phyloP scores from a whole-genome alignment of 2,888 invertebrate species.

The Cataglyphis cursor region DNA sequence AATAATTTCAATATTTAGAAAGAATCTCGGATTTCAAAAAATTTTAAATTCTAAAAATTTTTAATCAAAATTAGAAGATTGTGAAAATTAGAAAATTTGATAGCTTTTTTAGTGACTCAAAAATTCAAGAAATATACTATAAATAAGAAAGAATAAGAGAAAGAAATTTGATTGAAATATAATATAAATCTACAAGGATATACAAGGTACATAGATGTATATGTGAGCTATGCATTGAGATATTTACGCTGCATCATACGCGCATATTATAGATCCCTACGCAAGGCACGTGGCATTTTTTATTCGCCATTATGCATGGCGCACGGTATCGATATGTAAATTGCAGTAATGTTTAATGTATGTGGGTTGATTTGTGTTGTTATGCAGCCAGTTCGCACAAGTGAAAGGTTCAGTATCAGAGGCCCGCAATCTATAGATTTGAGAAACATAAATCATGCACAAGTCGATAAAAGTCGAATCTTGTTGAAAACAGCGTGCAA shows the following conservation, averaged over 20 bases:
- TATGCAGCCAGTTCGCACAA: slow-evolving; percentile 56
- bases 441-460: slow-evolving; percentile 26
- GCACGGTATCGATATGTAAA: slow-evolving; percentile 70
- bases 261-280: not conserved
- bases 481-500: not conserved
- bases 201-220: not conserved
- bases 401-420: slow-evolving; percentile 62
- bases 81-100: not conserved
- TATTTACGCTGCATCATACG: not conserved
- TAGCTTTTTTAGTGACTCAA: not conserved
- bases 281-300: not conserved
- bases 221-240: not conserved
- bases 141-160: not conserved
- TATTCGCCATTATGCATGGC: slow-evolving; percentile 4
- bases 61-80: not conserved
- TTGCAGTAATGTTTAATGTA: slow-evolving; percentile 71
- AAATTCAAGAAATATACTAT: not conserved
- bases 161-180: not conserved
- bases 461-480: slow-evolving; percentile 4
- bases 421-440: not conserved
- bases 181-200: not conserved
- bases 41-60: not conserved
- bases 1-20: too few relatives aligned
- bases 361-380: slow-evolving; percentile 71
- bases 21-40: not conserved